These are phyloP conservation scores for Phymastichus coffea DNA, from an alignment of 1,140 invertebrate species.

Conservation along the genomic window DNA sequence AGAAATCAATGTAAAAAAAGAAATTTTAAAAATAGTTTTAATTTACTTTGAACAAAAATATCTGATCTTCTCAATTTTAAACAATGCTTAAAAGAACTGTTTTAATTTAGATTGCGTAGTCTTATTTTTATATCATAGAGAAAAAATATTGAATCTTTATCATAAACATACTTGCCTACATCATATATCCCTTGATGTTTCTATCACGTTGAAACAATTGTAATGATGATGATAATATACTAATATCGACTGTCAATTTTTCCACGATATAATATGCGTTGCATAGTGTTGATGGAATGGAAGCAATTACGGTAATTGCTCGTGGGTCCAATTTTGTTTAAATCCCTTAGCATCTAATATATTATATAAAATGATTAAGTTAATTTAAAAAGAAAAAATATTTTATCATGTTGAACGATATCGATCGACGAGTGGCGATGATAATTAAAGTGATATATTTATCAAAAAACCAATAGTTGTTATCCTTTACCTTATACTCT, in stretches of 20 bases:
- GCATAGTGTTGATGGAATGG: background rate
- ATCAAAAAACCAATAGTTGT: background rate
- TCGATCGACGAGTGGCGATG: background rate
- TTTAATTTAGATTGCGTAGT: too few species aligned
- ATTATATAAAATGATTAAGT: background rate
- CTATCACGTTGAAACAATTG: too few species aligned
- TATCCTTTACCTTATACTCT: too few species aligned
- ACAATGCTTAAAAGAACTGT: too few species aligned
- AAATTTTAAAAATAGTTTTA: too few species aligned
- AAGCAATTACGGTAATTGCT: slow-evolving; percentile 4
- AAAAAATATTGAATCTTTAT: too few species aligned
- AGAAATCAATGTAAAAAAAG: too few species aligned
- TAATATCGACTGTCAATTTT: slow-evolving; percentile 1
- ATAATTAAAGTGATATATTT: slow-evolving; percentile 22
- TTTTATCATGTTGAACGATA: slow-evolving; percentile 13
- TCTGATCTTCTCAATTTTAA: too few species aligned
- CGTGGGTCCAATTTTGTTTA: slow-evolving; percentile 2
- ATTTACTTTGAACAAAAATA: too few species aligned
- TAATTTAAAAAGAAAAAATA: background rate
- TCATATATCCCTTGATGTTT: too few species aligned
- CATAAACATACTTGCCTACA: too few species aligned
- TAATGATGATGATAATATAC: slow-evolving; percentile 19
- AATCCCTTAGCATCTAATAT: background rate
- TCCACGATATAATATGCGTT: slow-evolving; percentile 11
- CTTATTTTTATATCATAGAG: too few species aligned